phyloP scores from a whole-genome alignment of 2,797 vertebrate species.

The Acomys russatus region DNA sequence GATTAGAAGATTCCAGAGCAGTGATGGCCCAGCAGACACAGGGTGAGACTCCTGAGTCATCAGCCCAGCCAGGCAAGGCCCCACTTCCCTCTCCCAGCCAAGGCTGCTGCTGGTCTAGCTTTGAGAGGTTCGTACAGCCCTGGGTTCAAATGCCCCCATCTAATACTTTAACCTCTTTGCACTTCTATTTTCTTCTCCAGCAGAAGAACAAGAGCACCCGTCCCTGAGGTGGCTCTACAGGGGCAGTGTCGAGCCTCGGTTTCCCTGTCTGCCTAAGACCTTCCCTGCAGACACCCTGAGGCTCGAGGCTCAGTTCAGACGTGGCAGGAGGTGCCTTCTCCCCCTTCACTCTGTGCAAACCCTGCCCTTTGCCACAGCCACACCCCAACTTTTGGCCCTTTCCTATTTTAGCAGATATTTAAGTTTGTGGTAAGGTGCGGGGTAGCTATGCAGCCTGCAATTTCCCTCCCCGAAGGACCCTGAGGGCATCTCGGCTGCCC shows the following conservation, averaged over 20 bases:
- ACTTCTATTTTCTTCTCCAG: not conserved
- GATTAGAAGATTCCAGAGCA: not conserved
- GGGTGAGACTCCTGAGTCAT: not conserved
- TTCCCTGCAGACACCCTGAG: not conserved
- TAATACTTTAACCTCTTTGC: not conserved
- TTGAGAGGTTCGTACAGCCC: not conserved
- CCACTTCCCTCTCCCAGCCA: not conserved
- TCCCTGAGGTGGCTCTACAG: not conserved
- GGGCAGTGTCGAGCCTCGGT: not conserved
- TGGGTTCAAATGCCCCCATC: not conserved
- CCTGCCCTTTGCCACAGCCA: not conserved
- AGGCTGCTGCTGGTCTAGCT: not conserved
- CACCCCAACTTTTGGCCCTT: conserved; percentile 42
- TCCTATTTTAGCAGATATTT: conserved; percentile 61
- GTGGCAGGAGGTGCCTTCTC: not conserved
- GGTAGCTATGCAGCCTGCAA: conserved; percentile 21
- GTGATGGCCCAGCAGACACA: not conserved
- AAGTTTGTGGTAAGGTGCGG: conserved; percentile 41
- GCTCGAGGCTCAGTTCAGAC: not conserved
- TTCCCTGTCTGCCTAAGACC: not conserved
- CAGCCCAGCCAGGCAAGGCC: not conserved
- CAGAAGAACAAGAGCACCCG: too few species aligned
- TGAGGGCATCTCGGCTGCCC: not conserved
- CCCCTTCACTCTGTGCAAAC: not conserved
- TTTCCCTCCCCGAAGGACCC: conserved; percentile 29